Percentiles rank a stretch among this genome's conserved stretches.
Conservation (phyloP, 1,140 invertebrate species). For the Drosophila kepulauana region DNA sequence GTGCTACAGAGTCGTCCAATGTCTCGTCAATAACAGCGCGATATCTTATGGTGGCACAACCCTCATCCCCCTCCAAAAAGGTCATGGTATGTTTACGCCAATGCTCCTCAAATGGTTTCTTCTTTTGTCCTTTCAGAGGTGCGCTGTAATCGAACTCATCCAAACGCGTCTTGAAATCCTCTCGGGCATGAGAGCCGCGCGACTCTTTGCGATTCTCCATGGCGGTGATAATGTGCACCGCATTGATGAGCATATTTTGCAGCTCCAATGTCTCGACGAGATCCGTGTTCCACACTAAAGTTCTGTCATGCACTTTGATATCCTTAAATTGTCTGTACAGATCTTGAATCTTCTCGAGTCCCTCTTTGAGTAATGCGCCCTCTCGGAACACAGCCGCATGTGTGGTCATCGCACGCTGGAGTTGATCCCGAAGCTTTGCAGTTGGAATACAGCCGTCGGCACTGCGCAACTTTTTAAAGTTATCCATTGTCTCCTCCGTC, state of each 20-base stretch:
- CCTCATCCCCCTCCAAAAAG: constrained; percentile 88
- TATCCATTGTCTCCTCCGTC: constrained; percentile 96
- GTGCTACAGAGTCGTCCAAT: constrained; percentile 91
- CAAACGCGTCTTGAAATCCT: constrained; percentile 95
- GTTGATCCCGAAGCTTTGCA: constrained; percentile 93
- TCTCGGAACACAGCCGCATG: constrained; percentile 98
- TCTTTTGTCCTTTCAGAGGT: constrained; percentile 88
- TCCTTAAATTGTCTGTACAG: constrained; percentile 89
- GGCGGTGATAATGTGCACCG: constrained; percentile 94
- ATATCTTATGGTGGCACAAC: constrained; percentile 93
- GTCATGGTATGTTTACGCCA: constrained; percentile 98
- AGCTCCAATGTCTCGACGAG: constrained; percentile 97
- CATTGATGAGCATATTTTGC: constrained; percentile 97
- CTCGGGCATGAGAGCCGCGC: constrained; percentile 97
- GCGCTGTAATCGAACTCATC: constrained; percentile 90
- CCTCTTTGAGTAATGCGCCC: constrained; percentile 93
- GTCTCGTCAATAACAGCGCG: constrained; percentile 96
- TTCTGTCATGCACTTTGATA: constrained; percentile 87
- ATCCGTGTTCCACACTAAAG: constrained; percentile 98
- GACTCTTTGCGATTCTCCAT: constrained; percentile 98
- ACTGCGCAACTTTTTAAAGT: constrained; percentile 93
- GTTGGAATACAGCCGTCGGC: constrained; percentile 92
- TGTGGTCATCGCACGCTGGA: constrained; percentile 99
- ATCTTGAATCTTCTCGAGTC: constrained; percentile 87
- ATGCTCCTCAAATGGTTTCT: constrained; percentile 91